Evolutionary conservation across 2,797 vertebrate species (phyloP).

Genomic region (Brachyalestes nurse): DNA sequence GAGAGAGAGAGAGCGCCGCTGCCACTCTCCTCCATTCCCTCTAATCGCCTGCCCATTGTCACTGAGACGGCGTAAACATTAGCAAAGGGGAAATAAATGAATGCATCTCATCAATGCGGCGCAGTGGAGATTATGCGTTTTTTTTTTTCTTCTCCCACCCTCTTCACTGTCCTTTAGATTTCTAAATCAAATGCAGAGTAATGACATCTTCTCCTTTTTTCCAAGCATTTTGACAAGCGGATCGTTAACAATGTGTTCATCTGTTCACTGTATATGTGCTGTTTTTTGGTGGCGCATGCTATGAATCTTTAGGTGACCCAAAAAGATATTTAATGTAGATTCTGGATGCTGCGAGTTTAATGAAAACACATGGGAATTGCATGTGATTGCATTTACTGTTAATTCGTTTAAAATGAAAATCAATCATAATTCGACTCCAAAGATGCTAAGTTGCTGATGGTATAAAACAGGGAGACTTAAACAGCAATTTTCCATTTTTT

Average conservation of each 20-base stretch:
- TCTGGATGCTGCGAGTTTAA: slow-evolving; percentile 16
- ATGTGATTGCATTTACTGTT: slow-evolving; percentile 39
- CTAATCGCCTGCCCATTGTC: slow-evolving; percentile 64
- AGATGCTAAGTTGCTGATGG: slow-evolving; percentile 29
- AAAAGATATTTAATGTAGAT: slow-evolving; percentile 22
- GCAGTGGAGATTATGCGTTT: slow-evolving; percentile 42
- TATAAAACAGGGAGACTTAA: slow-evolving; percentile 33
- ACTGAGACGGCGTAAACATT: slow-evolving; percentile 62
- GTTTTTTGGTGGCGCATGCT: slow-evolving; percentile 2
- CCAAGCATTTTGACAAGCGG: slow-evolving; percentile 13
- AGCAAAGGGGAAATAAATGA: slow-evolving; percentile 60
- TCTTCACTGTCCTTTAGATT: slow-evolving; percentile 47
- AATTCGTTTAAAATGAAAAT: slow-evolving; percentile 42
- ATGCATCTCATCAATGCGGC: slow-evolving; percentile 56
- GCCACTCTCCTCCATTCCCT: slow-evolving; percentile 59
- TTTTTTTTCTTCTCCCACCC: neutral
- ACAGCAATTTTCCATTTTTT: slow-evolving; percentile 24
- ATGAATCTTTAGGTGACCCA: slow-evolving; percentile 1
- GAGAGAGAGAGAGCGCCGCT: slow-evolving; percentile 46
- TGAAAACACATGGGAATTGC: slow-evolving; percentile 30
- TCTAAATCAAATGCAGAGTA: slow-evolving; percentile 43
- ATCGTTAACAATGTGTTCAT: slow-evolving; percentile 15
- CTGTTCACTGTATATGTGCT: slow-evolving; percentile 5
- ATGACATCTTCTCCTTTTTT: slow-evolving; percentile 29
- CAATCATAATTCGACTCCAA: slow-evolving; percentile 48